These are phyloP conservation scores for Boleophthalmus pectinirostris DNA, from an alignment of 2,113 vertebrate genomes.

Conservation along the genomic window DNA sequence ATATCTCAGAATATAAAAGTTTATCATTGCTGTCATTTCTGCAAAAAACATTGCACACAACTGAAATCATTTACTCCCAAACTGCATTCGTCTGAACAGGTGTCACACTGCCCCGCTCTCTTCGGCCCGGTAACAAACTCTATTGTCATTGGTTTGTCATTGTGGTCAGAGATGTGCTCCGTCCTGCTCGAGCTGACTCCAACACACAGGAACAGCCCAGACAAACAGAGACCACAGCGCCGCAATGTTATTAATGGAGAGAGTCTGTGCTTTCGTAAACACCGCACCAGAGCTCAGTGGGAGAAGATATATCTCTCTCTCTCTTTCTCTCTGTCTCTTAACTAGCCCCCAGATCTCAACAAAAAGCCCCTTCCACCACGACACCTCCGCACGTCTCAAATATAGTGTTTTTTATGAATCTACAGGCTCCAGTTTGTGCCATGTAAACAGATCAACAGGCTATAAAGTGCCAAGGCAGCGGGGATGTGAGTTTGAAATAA, in stretches of 20 bases:
- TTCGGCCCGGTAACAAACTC: constrained; percentile 29
- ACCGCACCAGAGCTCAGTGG: constrained; percentile 60
- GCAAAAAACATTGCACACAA: neutral
- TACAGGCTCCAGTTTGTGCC: constrained; percentile 50
- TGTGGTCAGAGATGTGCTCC: constrained; percentile 45
- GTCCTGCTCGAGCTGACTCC: constrained; percentile 44
- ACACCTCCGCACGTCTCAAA: constrained; percentile 25
- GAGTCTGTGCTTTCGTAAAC: constrained; percentile 68
- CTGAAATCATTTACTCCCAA: neutral
- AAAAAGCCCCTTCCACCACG: constrained; percentile 25
- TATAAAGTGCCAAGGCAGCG: neutral
- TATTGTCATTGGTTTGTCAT: constrained; percentile 26
- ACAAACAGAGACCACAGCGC: constrained; percentile 12
- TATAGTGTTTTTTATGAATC: constrained; percentile 33
- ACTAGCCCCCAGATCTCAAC: constrained; percentile 49
- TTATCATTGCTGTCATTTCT: neutral
- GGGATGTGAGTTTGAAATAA: neutral
- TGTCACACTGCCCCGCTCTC: neutral
- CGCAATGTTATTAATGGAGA: constrained; percentile 70
- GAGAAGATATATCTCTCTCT: constrained; percentile 45
- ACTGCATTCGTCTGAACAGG: neutral
- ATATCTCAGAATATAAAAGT: neutral
- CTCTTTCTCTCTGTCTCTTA: constrained; percentile 37
- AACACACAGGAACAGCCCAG: constrained; percentile 11
- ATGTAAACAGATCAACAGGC: constrained; percentile 1